Evolutionary conservation across 2,113 vertebrate species (phyloP).

Genomic region (Ictidomys tridecemlineatus): DNA sequence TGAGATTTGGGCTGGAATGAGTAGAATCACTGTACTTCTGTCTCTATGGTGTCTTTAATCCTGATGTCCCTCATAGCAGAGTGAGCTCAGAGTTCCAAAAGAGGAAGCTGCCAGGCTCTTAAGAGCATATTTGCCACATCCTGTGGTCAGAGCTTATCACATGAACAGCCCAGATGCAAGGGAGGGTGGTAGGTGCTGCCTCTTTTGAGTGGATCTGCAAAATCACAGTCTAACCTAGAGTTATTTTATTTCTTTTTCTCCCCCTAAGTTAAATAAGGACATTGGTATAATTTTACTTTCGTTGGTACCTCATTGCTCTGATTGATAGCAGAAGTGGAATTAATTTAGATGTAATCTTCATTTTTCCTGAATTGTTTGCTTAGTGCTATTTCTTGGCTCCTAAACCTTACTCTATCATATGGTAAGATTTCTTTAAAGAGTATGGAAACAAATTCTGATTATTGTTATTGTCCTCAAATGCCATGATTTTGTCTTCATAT

Average conservation of each 20-base stretch:
- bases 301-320: neutral
- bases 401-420: neutral
- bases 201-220: neutral
- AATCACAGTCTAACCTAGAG: neutral
- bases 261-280: neutral
- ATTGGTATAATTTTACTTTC: neutral
- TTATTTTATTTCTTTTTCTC: neutral
- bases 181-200: neutral
- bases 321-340: neutral
- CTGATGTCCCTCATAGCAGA: neutral
- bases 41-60: neutral
- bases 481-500: slow-evolving; percentile 18
- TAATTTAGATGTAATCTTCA: neutral
- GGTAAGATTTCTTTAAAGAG: slow-evolving; percentile 32
- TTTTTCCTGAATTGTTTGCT: neutral
- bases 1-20: neutral
- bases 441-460: neutral
- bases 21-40: neutral
- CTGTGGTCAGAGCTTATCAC: neutral
- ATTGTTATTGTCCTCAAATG: neutral
- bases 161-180: neutral
- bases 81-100: neutral
- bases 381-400: neutral
- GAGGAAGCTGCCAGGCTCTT: neutral
- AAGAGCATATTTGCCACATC: neutral